phyloP scores from a whole-genome alignment of 2,797 vertebrate species.

The Varecia variegata region DNA sequence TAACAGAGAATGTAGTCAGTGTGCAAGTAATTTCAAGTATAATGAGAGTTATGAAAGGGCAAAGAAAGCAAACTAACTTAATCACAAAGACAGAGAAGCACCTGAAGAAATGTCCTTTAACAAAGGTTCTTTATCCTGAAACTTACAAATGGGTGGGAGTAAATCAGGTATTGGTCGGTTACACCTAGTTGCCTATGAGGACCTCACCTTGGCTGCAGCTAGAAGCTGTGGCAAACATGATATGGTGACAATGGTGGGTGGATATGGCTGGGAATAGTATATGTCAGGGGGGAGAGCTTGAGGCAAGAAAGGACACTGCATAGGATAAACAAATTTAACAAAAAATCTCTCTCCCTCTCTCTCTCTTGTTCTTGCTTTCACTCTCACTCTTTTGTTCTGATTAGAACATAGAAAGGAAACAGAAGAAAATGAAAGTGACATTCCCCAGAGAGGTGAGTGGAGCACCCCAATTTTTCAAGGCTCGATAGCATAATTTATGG shows the following conservation, averaged over 20 bases:
- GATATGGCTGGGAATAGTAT: background rate
- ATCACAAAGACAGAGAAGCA: slow-evolving; percentile 36
- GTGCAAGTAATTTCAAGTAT: slow-evolving; percentile 54
- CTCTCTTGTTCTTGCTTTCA: background rate
- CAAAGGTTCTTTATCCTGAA: slow-evolving; percentile 16
- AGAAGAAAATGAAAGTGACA: background rate
- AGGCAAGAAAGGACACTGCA: background rate
- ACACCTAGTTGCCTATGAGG: background rate
- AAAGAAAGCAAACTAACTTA: slow-evolving; percentile 40
- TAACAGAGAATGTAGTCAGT: slow-evolving; percentile 34
- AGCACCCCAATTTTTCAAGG: background rate
- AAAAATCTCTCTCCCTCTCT: background rate
- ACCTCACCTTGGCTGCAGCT: background rate
- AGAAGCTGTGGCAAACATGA: background rate
- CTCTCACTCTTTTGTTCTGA: background rate
- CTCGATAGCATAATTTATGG: background rate
- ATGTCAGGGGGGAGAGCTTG: background rate
- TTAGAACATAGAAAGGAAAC: background rate
- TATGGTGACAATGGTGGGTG: background rate
- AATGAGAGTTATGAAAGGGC: slow-evolving; percentile 50
- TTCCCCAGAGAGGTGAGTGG: background rate
- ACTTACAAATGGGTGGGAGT: background rate
- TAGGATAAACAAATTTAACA: background rate
- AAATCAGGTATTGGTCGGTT: background rate
- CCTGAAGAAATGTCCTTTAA: background rate